Base-by-base conservation (phyloP, 2,888 invertebrate genomes). In the Lymantria monacha region DNA sequence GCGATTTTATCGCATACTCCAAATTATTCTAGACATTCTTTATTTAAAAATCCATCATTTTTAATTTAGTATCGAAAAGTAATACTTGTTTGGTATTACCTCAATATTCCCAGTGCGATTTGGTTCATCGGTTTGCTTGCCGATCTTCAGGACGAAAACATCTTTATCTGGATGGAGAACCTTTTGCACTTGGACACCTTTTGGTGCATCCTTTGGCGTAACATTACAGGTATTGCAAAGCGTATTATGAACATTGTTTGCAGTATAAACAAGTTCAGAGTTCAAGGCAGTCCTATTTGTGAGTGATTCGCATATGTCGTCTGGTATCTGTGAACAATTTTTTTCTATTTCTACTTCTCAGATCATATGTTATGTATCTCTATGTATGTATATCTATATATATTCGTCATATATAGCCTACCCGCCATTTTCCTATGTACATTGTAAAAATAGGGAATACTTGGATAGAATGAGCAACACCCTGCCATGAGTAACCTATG, bases 61-160 rank as follows among this genome's bases (percentile, higher is more conserved):
- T n/a, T n/a, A n/a, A n/a, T n/a, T n/a, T n/a, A n/a, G n/a, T n/a
- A n/a, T n/a, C n/a, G n/a, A n/a, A n/a, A n/a, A n/a, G n/a, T n/a
- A n/a, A n/a, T n/a, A 22, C 22, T 5, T 22, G 22, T 22, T 22
- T 22, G 22, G n/a, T n/a, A 22, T 22, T 51, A 95, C 95, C 82
- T 95, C 95, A 54, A 93, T 93, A 42, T 93, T 93, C 0, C 94
- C 94, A 33, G 94, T 94, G 7, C 90, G 83, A 53, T 89, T 87
- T 0, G 89, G 91, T 62, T 91, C 91, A 44, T 89, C 89, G 0
- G 93, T 93, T 71, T 96, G 96, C 70, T 95, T 96, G 1, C 96
- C 96, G 51, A 96, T 94, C 68, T 94, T 93, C 44, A 96, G 81
- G 5, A 96, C 87, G 61, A 95, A 95, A 0, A 95, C 92, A 64